Evolutionary conservation across 2,888 invertebrate genomes (phyloP).

Genomic region (Drosophila pseudotakahashii): DNA sequence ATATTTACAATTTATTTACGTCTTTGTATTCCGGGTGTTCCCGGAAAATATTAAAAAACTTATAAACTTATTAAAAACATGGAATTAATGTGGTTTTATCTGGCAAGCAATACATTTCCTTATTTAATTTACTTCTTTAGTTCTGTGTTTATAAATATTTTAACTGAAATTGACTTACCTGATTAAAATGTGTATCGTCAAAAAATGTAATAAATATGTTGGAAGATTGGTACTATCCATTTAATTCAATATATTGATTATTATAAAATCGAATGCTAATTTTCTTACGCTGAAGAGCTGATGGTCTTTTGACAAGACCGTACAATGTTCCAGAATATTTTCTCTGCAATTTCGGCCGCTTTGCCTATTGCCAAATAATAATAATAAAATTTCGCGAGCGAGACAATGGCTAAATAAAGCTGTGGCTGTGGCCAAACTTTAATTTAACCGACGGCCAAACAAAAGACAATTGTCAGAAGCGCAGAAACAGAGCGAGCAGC

Average conservation of each 20-base stretch:
- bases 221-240: too few species aligned
- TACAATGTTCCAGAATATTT: slow-evolving; percentile 25
- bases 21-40: not conserved
- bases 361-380: slow-evolving; percentile 63
- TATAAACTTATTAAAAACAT: too few species aligned
- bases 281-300: too few species aligned
- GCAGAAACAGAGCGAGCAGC: slow-evolving; percentile 36
- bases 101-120: too few species aligned
- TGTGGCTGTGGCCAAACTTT: slow-evolving; percentile 61
- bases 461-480: slow-evolving; percentile 68
- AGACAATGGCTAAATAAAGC: slow-evolving; percentile 64
- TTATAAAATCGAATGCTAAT: too few species aligned
- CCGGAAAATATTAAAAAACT: not conserved
- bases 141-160: too few species aligned
- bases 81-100: too few species aligned
- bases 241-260: too few species aligned
- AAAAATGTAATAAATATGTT: too few species aligned
- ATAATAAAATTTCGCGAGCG: slow-evolving; percentile 41
- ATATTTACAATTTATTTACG: not conserved
- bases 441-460: slow-evolving; percentile 52
- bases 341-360: slow-evolving; percentile 29
- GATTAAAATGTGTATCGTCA: too few species aligned
- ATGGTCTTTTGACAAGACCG: slow-evolving; percentile 5
- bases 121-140: too few species aligned
- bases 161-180: too few species aligned